These are phyloP conservation scores for Melikaiella ostensackeni DNA, from an alignment of 2,888 invertebrate genomes.

Conservation along the genomic window DNA sequence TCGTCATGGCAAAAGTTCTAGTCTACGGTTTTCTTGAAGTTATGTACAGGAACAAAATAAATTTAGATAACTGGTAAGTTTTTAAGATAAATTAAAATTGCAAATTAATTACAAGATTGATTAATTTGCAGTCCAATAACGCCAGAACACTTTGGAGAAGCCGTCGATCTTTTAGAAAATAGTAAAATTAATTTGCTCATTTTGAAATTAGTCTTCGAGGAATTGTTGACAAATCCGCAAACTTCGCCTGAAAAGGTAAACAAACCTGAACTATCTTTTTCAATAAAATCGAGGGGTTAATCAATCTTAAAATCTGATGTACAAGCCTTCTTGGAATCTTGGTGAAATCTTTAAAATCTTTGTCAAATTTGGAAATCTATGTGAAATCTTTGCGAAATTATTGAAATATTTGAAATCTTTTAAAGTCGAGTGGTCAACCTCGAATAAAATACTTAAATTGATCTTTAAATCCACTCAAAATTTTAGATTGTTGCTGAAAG, in stretches of 20 bases:
- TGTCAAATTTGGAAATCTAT: too few species aligned
- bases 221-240: conserved; percentile 76
- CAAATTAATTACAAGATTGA: conserved; percentile 31
- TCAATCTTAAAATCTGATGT: too few species aligned
- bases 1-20: conserved; percentile 84
- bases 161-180: conserved; percentile 81
- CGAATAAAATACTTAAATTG: conserved; percentile 8
- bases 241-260: conserved; percentile 75
- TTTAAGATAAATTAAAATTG: neutral
- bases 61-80: conserved; percentile 81
- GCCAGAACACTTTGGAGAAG: conserved; percentile 80
- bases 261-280: neutral
- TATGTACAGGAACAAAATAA: conserved; percentile 82
- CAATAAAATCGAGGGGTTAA: neutral
- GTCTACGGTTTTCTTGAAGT: conserved; percentile 84
- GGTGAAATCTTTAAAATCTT: too few species aligned
- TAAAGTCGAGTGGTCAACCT: too few species aligned
- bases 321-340: too few species aligned
- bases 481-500: conserved; percentile 81
- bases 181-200: conserved; percentile 82
- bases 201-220: conserved; percentile 79
- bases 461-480: conserved; percentile 24
- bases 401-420: too few species aligned
- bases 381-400: too few species aligned
- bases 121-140: conserved; percentile 77